A percentile compares a stretch with the other conserved stretches of the same genome.
phyloP scores from a whole-genome alignment of 2,113 vertebrate genomes.

The Gadus chalcogrammus region DNA sequence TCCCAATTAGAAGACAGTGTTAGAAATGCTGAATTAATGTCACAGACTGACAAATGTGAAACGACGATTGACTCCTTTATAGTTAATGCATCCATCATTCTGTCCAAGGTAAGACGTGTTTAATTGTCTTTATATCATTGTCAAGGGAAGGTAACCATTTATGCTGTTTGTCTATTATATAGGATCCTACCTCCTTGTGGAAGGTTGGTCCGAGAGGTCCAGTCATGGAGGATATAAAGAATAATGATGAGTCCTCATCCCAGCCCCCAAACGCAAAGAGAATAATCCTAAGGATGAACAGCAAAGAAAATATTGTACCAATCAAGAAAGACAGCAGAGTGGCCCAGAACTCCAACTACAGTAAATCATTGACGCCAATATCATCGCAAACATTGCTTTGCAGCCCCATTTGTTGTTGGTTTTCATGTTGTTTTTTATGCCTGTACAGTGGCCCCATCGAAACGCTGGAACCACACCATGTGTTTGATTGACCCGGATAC shows the following conservation, averaged over 20 bases:
- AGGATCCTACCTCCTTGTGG: slow-evolving; percentile 60
- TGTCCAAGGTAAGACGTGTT: slow-evolving; percentile 53
- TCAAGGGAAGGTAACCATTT: background rate
- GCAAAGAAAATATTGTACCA: slow-evolving; percentile 43
- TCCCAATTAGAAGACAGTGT: slow-evolving; percentile 51
- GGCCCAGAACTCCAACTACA: slow-evolving; percentile 11
- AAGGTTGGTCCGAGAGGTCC: slow-evolving; percentile 36
- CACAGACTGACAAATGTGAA: slow-evolving; percentile 50
- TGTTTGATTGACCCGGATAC: slow-evolving; percentile 81
- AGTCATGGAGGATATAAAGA: too few relatives aligned
- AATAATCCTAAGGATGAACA: slow-evolving; percentile 42
- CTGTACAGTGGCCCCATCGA: slow-evolving; percentile 72
- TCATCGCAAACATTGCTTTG: background rate
- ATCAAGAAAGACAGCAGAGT: slow-evolving; percentile 56
- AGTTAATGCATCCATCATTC: slow-evolving; percentile 29
- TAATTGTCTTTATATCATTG: background rate
- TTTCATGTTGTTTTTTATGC: background rate
- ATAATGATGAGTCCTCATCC: slow-evolving; percentile 3
- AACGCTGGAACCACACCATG: slow-evolving; percentile 82
- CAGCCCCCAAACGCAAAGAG: slow-evolving; percentile 53
- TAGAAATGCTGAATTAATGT: slow-evolving; percentile 48
- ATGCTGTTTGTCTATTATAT: slow-evolving; percentile 1
- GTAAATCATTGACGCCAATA: too few relatives aligned
- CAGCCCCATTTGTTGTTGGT: background rate
- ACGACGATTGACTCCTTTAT: slow-evolving; percentile 32